phyloP scores from a whole-genome alignment of 2,113 vertebrate species.

The Cranoglanis bouderius region DNA sequence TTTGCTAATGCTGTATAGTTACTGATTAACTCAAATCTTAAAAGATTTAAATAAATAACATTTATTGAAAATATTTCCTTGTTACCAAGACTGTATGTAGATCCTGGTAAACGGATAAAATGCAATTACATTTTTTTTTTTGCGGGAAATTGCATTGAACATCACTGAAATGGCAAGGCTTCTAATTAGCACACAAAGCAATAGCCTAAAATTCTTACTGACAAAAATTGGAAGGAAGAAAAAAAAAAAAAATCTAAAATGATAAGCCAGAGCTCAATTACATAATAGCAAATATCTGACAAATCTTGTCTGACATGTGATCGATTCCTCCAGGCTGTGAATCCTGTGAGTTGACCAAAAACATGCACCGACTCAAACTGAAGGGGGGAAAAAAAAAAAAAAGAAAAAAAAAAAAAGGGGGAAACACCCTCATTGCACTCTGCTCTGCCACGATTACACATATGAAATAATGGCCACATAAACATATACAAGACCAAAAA shows the following conservation, averaged over 20 bases:
- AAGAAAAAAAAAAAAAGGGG: constrained; percentile 21
- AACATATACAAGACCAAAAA: constrained; percentile 39
- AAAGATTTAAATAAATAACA: constrained; percentile 75
- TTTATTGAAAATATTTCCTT: constrained; percentile 79
- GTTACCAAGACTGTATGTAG: constrained; percentile 68
- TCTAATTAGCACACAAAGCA: constrained; percentile 21
- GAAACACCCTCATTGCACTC: constrained; percentile 61
- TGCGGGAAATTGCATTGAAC: constrained; percentile 26
- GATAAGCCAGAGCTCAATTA: constrained; percentile 9
- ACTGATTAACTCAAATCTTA: constrained; percentile 46
- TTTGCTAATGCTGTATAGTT: constrained; percentile 22
- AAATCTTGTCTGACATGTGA: constrained; percentile 19
- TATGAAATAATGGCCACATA: constrained; percentile 43
- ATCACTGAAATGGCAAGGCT: constrained; percentile 39
- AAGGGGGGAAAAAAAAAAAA: background rate
- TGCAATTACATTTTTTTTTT: constrained; percentile 27
- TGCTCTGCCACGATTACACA: constrained; percentile 63
- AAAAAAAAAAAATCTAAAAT: constrained; percentile 25
- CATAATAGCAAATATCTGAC: constrained; percentile 1
- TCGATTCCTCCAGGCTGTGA: background rate
- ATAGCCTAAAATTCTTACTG: constrained; percentile 35
- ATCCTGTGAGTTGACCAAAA: constrained; percentile 28
- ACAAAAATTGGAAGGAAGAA: background rate
- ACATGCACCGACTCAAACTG: constrained; percentile 52
- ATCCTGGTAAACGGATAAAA: constrained; percentile 55